phyloP scores from a whole-genome alignment of 2,113 vertebrate genomes.

The Corythornis vintsioides region DNA sequence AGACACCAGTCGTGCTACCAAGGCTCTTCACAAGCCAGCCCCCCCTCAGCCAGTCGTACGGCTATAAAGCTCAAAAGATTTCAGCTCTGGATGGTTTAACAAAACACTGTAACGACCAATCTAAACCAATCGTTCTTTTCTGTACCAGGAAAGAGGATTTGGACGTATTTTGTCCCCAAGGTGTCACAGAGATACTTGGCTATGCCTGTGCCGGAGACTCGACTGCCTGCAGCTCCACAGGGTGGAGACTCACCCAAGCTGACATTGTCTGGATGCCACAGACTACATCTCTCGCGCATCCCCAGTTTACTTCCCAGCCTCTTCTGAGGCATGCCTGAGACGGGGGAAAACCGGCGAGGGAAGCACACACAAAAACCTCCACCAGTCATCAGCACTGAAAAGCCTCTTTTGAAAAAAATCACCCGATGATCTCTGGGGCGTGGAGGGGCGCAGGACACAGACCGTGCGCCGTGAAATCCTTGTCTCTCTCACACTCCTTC shows the following conservation, averaged over 20 bases:
- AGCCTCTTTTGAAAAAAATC: neutral
- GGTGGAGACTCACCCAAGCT: slow-evolving; percentile 44
- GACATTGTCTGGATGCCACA: slow-evolving; percentile 44
- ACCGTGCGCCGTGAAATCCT: neutral
- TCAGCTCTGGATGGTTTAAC: neutral
- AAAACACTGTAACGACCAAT: neutral
- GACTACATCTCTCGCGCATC: slow-evolving; percentile 15
- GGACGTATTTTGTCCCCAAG: neutral
- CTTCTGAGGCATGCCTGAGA: neutral
- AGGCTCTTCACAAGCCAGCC: neutral
- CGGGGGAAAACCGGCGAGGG: neutral
- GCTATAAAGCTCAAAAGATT: neutral
- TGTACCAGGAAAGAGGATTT: neutral
- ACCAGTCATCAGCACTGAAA: neutral
- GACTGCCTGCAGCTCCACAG: slow-evolving; percentile 31
- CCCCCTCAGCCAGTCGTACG: rapidly evolving
- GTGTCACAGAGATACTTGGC: neutral
- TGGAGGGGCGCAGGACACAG: neutral
- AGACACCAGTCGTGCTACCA: neutral
- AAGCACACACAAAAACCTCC: neutral
- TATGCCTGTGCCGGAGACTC: neutral
- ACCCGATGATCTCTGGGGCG: neutral
- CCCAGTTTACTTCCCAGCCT: neutral
- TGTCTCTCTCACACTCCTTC: neutral
- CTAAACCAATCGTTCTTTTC: neutral